These are phyloP conservation scores for Ptiloglossa arizonensis DNA, from an alignment of 1,140 invertebrate species.

Conservation along the genomic window DNA sequence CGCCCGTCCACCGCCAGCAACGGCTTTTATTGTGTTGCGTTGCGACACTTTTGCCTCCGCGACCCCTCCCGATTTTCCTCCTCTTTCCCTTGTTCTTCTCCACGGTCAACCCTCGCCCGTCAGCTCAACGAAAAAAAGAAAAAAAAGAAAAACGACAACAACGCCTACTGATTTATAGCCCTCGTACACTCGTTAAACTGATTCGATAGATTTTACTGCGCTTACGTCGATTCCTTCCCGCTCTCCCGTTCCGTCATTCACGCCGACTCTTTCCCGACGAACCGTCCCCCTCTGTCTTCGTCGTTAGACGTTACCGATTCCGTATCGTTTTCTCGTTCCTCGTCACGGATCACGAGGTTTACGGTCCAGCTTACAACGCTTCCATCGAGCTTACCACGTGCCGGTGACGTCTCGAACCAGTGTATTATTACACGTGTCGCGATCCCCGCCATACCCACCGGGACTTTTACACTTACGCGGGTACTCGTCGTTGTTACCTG, in stretches of 20 bases:
- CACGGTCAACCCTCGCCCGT: conserved; percentile 31
- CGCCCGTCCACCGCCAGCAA: conserved; percentile 57
- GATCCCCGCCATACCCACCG: too few relatives aligned
- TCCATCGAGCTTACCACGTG: conserved; percentile 69
- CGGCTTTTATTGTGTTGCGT: conserved; percentile 72
- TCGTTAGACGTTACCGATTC: conserved; percentile 40
- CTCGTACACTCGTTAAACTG: conserved; percentile 78
- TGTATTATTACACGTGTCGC: conserved; percentile 55
- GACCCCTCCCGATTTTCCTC: conserved; percentile 31
- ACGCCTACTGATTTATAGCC: conserved; percentile 77
- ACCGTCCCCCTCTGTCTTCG: conserved; percentile 25
- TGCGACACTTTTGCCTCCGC: conserved; percentile 52
- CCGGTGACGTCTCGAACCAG: conserved; percentile 51
- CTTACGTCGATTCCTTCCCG: conserved; percentile 66
- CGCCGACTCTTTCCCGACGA: too few relatives aligned
- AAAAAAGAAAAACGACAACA: too few relatives aligned
- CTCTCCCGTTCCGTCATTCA: not conserved
- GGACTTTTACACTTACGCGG: too few relatives aligned
- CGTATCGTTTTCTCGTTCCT: conserved; percentile 33
- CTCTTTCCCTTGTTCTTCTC: conserved; percentile 43
- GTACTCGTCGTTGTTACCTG: too few relatives aligned
- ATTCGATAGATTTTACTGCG: conserved; percentile 79
- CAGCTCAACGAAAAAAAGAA: conserved; percentile 56
- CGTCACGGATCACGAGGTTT: conserved; percentile 62
- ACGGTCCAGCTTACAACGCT: conserved; percentile 70